Evolutionary conservation across 2,797 vertebrate species (phyloP), one percentile per base, ranked within the genome.

Genomic region (Lycodopsis pacificus): DNA sequence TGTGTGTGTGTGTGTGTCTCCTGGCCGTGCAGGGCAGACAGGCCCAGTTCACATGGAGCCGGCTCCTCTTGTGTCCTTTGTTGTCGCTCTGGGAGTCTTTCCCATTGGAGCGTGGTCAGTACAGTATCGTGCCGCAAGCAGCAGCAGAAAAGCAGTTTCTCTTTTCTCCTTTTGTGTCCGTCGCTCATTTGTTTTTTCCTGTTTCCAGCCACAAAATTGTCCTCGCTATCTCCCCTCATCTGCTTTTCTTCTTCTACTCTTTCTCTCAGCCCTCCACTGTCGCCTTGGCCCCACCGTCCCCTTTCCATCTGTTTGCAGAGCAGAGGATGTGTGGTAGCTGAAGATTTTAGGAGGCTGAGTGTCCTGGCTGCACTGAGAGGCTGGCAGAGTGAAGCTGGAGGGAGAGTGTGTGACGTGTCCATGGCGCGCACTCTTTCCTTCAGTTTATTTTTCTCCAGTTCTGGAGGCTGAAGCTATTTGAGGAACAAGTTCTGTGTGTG

Each of bases 41-140:
- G 89, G 90, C 91, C 88, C 86, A 85, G 89, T 89, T 93, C 92
- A 91, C 90, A 94, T 91, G 93, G 94, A 93, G 92, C 93, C 90
- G 89, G 92, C 92, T 94, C 94, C 93, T 92, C 94, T 94, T 91
- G 86, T 94, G 94, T 94, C 93, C 93, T 95, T 94, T 95, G 95
- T 95, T 94, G 94, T 95, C 86, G 80, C 93, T 93, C 90, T 90
- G 93, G 93, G 91, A 92, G 88, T 86, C 87, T 90, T 90, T 93
- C 86, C 89, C 92, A 81, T 87, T 82, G 73, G 76, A 88, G 82
- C 76, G 27, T 66, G 70, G 65, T 83, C 71, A 30, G 83, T 88
- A 89, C 89, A 77, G 86, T 89, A 88, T 89, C 73, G 67, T 32
- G 81, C 90, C 30, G 68, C 74, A 32, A 86, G 81, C 88, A 63